These are phyloP conservation scores for Noctilio leporinus DNA, from an alignment of 2,113 vertebrate species.

Conservation along the genomic window DNA sequence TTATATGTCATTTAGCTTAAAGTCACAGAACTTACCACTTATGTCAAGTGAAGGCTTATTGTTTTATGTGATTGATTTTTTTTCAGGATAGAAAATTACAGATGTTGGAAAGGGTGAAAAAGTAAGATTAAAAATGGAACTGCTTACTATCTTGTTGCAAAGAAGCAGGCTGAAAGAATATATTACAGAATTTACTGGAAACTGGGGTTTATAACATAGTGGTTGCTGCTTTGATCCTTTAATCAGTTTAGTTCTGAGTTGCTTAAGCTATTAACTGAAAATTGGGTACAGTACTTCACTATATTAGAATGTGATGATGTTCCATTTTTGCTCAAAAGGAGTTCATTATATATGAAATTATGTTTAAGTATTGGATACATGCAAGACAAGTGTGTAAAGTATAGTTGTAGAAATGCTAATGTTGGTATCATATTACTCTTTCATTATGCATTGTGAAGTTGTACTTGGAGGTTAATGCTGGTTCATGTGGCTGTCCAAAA, in stretches of 20 bases:
- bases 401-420: background rate
- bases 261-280: constrained; percentile 27
- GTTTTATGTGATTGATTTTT: constrained; percentile 43
- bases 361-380: background rate
- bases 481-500: background rate
- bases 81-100: constrained; percentile 43
- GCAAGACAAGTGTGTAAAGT: background rate
- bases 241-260: constrained; percentile 53
- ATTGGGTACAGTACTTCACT: background rate
- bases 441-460: background rate
- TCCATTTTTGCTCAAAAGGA: constrained; percentile 31
- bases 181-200: background rate
- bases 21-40: background rate
- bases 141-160: constrained; percentile 41
- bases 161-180: constrained; percentile 17
- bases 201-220: constrained; percentile 19
- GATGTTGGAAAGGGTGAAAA: constrained; percentile 55
- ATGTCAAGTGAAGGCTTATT: background rate
- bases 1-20: background rate
- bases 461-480: background rate
- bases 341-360: background rate
- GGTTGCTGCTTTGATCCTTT: constrained; percentile 50
- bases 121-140: constrained; percentile 32
- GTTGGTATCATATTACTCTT: background rate
- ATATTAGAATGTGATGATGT: constrained; percentile 7